Evolutionary conservation across 2,888 invertebrate species (phyloP), one percentile per base, ranked within the genome.

Genomic region (Napeogenes sylphis): DNA sequence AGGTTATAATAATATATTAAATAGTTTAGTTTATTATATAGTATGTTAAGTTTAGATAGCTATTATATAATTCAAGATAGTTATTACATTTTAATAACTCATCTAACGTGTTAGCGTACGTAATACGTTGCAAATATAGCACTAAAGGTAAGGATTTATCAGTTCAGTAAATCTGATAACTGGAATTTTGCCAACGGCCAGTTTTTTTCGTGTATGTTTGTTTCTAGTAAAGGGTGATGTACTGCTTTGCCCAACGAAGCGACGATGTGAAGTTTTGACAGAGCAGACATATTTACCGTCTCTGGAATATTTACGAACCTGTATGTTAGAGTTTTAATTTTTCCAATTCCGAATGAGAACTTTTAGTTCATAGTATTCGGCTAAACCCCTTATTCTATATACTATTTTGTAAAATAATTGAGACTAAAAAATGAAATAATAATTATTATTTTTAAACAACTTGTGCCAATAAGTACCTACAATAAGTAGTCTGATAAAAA

Each of bases 231-330:
- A 51, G 51, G 51, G 51, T 51, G 51, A 51, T 51, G 51, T 51
- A 51, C 51, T 51, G 51, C 51, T 51, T 51, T 51, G 51, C 51
- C 51, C 51, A 51, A 21, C 51, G 51, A 51, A 51, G 51, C 51
- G 51, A 30, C 51, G 51, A 51, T 51, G 51, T 51, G 51, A 51
- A 51, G 51, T 51, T 51, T 51, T 51, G 51, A 51, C 51, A 51
- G 51, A 51, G 51, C 51, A 51, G 51, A 51, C 51, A 51, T 51
- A 51, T 51, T 51, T 51, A 51, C 51, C 51, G 51, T 51, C 51
- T 51, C 30, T 51, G 51, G 30, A 51, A 51, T 51, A 51, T 51
- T 30, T 51, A 30, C 30, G 51, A 30, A 51, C 30, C 8, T 8
- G 10, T 47, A 14, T 51, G 10, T 51, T 51, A 51, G 6, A 47